A percentile compares a stretch with the other conserved stretches of the same genome.
Conservation (phyloP, 2,113 vertebrate genomes). For the Grantiella picta region DNA sequence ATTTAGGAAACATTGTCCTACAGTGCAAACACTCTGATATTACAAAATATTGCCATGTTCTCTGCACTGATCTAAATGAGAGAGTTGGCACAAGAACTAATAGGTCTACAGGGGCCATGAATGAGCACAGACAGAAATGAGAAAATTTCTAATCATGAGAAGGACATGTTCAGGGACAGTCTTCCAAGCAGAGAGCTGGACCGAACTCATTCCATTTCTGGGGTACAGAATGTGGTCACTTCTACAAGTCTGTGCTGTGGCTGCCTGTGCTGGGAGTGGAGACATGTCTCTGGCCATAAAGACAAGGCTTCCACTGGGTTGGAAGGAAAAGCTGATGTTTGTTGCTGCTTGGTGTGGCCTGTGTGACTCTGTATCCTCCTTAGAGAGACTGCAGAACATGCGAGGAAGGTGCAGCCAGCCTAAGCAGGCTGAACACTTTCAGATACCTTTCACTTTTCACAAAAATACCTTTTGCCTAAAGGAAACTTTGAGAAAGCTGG, state of each 20-base stretch:
- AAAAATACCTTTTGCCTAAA: neutral
- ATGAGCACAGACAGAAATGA: conserved; percentile 22
- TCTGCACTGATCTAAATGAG: conserved; percentile 4
- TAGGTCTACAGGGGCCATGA: neutral
- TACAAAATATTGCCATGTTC: conserved; percentile 29
- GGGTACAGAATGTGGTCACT: neutral
- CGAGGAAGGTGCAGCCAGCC: neutral
- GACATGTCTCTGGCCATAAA: rapidly evolving
- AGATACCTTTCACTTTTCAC: neutral
- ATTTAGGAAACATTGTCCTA: conserved; percentile 40
- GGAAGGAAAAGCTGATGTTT: neutral
- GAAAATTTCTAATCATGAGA: neutral
- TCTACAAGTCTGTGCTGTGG: neutral
- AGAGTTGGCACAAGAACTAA: conserved; percentile 16
- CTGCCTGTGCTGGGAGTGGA: neutral
- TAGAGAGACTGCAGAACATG: neutral
- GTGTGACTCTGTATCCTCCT: rapidly evolving
- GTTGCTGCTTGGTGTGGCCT: neutral
- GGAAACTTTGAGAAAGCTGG: neutral
- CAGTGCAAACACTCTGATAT: neutral
- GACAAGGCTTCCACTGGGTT: neutral
- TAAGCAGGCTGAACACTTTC: neutral
- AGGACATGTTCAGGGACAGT: neutral
- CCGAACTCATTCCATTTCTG: neutral
- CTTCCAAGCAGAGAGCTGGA: neutral